A percentile compares a stretch with the other conserved stretches of the same genome.
Evolutionary conservation across 2,113 vertebrate species (phyloP).

Genomic region (Okapia johnstoni): DNA sequence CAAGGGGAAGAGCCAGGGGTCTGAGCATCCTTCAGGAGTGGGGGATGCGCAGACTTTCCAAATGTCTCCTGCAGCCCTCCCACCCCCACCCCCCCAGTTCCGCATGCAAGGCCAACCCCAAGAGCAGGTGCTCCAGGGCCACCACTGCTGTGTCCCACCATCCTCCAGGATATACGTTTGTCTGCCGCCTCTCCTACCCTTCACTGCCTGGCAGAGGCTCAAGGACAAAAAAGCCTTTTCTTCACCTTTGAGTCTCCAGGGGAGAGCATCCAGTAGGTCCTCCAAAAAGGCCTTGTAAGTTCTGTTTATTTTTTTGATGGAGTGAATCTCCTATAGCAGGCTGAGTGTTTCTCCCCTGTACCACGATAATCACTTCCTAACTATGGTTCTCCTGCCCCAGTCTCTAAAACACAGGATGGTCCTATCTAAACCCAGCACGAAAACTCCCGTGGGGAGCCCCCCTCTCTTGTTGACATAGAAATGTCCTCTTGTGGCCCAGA

Average conservation of each 20-base stretch:
- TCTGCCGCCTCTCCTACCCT: neutral
- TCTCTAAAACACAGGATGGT: neutral
- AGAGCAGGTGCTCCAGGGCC: neutral
- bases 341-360: neutral
- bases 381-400: neutral
- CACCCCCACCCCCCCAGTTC: accelerated
- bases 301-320: neutral
- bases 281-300: neutral
- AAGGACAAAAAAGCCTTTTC: neutral
- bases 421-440: neutral
- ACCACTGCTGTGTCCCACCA: neutral
- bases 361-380: neutral
- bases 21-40: neutral
- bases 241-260: neutral
- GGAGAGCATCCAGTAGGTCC: neutral
- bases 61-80: neutral
- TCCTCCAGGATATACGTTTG: neutral
- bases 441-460: neutral
- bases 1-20: neutral
- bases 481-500: too few species aligned
- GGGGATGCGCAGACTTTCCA: neutral
- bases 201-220: neutral
- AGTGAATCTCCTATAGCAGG: neutral
- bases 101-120: neutral
- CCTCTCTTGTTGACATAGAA: neutral